Evolutionary conservation across 2,113 vertebrate species (phyloP), one percentile per base, ranked within the genome.

Genomic region (Orientallactaga bullata): DNA sequence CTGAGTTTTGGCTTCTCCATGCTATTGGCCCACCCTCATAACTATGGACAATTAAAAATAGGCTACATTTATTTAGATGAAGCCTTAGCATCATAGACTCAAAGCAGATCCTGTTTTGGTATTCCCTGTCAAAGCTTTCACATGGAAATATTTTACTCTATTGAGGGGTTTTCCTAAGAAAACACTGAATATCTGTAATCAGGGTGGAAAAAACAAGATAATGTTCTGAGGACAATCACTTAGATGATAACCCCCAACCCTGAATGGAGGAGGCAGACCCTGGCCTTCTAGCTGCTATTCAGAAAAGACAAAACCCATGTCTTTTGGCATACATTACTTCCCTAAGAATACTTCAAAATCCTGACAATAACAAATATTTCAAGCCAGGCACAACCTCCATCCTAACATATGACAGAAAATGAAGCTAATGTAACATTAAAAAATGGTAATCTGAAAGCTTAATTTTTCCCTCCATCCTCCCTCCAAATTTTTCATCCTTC

Each of bases 171-270:
- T 91, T 89, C 82, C 55, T 42, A 35, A 76, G 87, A 83, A 93
- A 80, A 88, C 94, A 55, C 15, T n/a, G 21, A 93, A 85, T 93
- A 93, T 90, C 85, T 95, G 88, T 86, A 95, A 96, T 86, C 81
- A 91, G 79, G 88, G 78, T 17, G 91, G 81, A 80, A 90, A 90
- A 92, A 88, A 63, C 78, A 89, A 60, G 84, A 74, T 72, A 84
- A 91, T 16, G 77, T 28, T 92, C 91, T 47, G 74, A 86, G 82
- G 95, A 93, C 81, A 65, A 77, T 72, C 30, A 88, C 65, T 88
- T 37, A 24, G 77, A 79, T 37, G 91, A 88, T 24, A 80, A 55
- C 73, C 58, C 90, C 69, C 65, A 17, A 42, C n/a, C n/a, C n/a
- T n/a, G n/a, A n/a, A n/a, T n/a, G 66, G 17, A 2, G 30, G 26